These are phyloP conservation scores for Panagrolaimus sp. DNA, from an alignment of 1,140 invertebrate species.

Conservation along the genomic window DNA sequence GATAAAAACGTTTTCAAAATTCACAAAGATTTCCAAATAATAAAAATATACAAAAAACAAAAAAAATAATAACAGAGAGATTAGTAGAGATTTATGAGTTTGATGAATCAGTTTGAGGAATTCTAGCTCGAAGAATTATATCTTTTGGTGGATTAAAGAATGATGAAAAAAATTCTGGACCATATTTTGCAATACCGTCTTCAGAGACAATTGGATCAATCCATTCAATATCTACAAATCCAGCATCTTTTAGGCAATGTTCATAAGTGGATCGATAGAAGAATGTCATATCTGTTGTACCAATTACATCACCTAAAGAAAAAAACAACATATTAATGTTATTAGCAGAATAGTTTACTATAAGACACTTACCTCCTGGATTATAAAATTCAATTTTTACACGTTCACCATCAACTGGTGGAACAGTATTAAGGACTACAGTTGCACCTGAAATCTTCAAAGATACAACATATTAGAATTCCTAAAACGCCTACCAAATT, in stretches of 20 bases:
- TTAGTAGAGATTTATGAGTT: no score
- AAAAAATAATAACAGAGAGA: no score
- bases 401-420: slow-evolving; percentile 18
- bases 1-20: no score
- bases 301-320: neutral
- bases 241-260: slow-evolving; percentile 8
- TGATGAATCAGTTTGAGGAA: no score
- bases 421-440: slow-evolving; percentile 12
- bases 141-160: slow-evolving; percentile 18
- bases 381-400: slow-evolving; percentile 18
- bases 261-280: slow-evolving; percentile 13
- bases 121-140: slow-evolving; percentile 5
- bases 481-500: slow-evolving; percentile 14
- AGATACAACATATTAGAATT: neutral
- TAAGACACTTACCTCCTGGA: neutral
- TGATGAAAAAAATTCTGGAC: slow-evolving; percentile 4
- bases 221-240: slow-evolving; percentile 12
- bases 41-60: no score
- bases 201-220: slow-evolving; percentile 13
- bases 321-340: neutral
- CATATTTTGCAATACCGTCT: slow-evolving; percentile 7
- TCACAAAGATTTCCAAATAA: no score
- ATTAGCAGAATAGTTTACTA: neutral
- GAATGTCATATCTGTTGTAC: slow-evolving; percentile 7
- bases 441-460: slow-evolving; percentile 5